Percentiles rank a stretch among this genome's conserved stretches.
These are phyloP conservation scores for Metopolophium dirhodum DNA, from an alignment of 1,140 invertebrate species.

Conservation along the genomic window DNA sequence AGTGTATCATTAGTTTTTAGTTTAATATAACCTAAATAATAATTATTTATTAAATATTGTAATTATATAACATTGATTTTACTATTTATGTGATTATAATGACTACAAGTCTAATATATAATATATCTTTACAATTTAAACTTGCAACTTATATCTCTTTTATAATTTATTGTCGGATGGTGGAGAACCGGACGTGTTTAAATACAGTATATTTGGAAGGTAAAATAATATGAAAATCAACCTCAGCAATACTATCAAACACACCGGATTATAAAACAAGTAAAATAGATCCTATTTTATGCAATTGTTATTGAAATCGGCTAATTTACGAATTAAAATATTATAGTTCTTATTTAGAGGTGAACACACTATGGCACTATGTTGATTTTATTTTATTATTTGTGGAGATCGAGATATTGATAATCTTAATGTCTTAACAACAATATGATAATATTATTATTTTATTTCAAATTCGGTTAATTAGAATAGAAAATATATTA, in stretches of 20 bases:
- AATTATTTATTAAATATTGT: neutral
- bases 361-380: neutral
- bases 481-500: neutral
- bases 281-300: too few species aligned
- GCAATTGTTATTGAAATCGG: too few species aligned
- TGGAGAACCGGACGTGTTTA: neutral
- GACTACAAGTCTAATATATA: neutral
- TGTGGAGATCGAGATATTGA: neutral
- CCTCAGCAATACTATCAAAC: too few species aligned
- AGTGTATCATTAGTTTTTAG: neutral
- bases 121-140: neutral
- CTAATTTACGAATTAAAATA: neutral
- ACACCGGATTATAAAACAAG: too few species aligned
- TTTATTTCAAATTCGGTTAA: neutral
- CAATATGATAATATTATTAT: neutral
- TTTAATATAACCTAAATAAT: neutral
- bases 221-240: too few species aligned
- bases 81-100: neutral
- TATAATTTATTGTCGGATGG: too few species aligned
- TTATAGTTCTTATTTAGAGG: neutral
- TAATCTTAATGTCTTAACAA: neutral
- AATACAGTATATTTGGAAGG: neutral
- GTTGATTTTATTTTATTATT: neutral
- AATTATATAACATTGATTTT: neutral
- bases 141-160: neutral